Base-by-base conservation (phyloP, 2,797 vertebrate genomes). In the Enteromius trimaculatus region DNA sequence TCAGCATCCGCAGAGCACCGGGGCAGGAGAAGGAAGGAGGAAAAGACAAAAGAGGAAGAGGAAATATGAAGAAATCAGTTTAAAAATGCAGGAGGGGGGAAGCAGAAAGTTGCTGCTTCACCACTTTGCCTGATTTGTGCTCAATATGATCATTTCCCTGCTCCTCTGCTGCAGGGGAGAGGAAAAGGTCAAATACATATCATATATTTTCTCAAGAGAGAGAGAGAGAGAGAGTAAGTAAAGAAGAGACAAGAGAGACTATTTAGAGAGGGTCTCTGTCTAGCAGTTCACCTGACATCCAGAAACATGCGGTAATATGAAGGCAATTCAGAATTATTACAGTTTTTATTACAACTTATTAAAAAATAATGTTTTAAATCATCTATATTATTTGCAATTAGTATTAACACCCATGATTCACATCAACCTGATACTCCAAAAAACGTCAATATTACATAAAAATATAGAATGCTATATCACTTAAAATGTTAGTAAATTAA, bases 31-130 rank as follows among this genome's bases (percentile, higher is more conserved):
- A 21, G 55, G 21, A 51, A 9, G 17, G 65, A 64, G 23, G 16
- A 29, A 64, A 64, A 74, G 65, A 85, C 42, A 64, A 53, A 70
- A 58, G 29, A 47, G 65, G 31, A 66, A 17, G 31, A 39, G 42
- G 37, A 81, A 81, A 80, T 79, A 72, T 79, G 76, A 71, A 31
- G 68, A 53, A 79, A 79, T 64, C 2, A n/a, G 47, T 44, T 65
- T n/a, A 42, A 72, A 78, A 79, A 62, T 65, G 34, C 65, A 83
- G 51, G 68, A 71, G 88, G 82, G 86, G 39, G 39, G 88, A 92
- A 76, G 44, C 90, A 90, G 88, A 90, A 92, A 91, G 91, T 83
- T 90, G 90, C 91, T 89, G 88, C 88, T 90, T 92, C 91, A 90
- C 90, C 86, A 91, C 90, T 91, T 91, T 90, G 88, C 87, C 90